Conservation (phyloP, 2,888 invertebrate genomes). For the Oligia latruncula region DNA sequence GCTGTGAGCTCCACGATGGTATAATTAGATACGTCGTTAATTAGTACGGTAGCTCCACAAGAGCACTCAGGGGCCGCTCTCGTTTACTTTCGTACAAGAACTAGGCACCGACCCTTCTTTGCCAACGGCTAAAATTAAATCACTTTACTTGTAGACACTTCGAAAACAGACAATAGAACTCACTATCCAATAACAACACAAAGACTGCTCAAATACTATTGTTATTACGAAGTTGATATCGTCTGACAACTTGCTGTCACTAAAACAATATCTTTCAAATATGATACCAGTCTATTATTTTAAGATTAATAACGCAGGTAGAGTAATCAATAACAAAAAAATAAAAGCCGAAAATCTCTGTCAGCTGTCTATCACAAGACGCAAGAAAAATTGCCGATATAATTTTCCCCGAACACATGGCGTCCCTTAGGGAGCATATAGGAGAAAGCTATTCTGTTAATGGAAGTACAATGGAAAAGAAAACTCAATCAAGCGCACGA, state of each 20-base stretch:
- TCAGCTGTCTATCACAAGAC: constrained; percentile 60
- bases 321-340: constrained; percentile 51
- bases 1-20: constrained; percentile 80
- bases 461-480: constrained; percentile 88
- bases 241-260: constrained; percentile 27
- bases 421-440: constrained; percentile 79
- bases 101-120: constrained; percentile 68
- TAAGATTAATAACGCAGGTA: constrained; percentile 42
- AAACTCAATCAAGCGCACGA: constrained; percentile 89
- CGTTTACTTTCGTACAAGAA: constrained; percentile 79
- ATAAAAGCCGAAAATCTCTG: constrained; percentile 52
- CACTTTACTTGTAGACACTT: constrained; percentile 64
- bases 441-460: constrained; percentile 88
- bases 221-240: constrained; percentile 36
- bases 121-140: constrained; percentile 70
- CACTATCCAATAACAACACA: constrained; percentile 45
- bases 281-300: constrained; percentile 40
- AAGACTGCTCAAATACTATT: constrained; percentile 40
- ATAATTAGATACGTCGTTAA: constrained; percentile 89
- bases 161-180: constrained; percentile 57
- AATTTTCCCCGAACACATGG: constrained; percentile 85
- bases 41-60: constrained; percentile 83
- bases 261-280: constrained; percentile 39
- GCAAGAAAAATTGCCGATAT: constrained; percentile 85
- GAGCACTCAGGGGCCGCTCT: constrained; percentile 83